Evolutionary conservation across 2,888 invertebrate genomes (phyloP).

Genomic region (Apodemia hepburni): DNA sequence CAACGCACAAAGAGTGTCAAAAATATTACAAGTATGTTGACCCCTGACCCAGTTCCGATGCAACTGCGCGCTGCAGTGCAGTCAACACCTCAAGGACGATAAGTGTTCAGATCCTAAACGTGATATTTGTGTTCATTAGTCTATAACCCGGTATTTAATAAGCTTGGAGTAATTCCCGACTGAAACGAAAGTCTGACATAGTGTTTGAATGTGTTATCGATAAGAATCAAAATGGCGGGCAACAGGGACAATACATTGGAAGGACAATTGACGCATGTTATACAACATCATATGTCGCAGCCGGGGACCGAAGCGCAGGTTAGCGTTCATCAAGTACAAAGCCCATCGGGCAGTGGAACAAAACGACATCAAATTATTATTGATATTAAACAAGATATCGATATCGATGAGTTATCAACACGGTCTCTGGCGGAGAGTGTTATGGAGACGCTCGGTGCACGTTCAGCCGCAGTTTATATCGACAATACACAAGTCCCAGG

Average conservation of each 20-base stretch:
- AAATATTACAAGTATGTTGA: slow-evolving; percentile 48
- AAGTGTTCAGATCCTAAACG: slow-evolving; percentile 38
- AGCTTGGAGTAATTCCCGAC: slow-evolving; percentile 40
- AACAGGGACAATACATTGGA: slow-evolving; percentile 54
- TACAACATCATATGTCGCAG: slow-evolving; percentile 66
- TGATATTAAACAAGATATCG: slow-evolving; percentile 74
- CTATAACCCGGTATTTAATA: slow-evolving; percentile 46
- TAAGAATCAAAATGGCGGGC: slow-evolving; percentile 56
- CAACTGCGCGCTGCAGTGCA: slow-evolving; percentile 60
- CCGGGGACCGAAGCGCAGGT: slow-evolving; percentile 65
- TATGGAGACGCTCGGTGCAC: slow-evolving; percentile 71
- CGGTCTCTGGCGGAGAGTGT: slow-evolving; percentile 72
- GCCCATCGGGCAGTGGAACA: slow-evolving; percentile 55
- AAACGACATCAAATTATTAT: slow-evolving; percentile 75
- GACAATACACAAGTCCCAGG: slow-evolving; percentile 58
- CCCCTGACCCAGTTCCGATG: slow-evolving; percentile 67
- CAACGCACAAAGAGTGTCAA: slow-evolving; percentile 44
- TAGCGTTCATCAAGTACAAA: slow-evolving; percentile 69
- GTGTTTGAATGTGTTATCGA: slow-evolving; percentile 38
- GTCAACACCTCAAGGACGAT: slow-evolving; percentile 44
- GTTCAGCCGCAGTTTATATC: slow-evolving; percentile 72
- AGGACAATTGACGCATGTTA: slow-evolving; percentile 65
- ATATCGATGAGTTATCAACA: slow-evolving; percentile 70
- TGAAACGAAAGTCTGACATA: slow-evolving; percentile 58
- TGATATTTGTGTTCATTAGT: slow-evolving; percentile 76